Conservation (phyloP, 2,888 invertebrate genomes). For the Drosophila nr. perissopoda region DNA sequence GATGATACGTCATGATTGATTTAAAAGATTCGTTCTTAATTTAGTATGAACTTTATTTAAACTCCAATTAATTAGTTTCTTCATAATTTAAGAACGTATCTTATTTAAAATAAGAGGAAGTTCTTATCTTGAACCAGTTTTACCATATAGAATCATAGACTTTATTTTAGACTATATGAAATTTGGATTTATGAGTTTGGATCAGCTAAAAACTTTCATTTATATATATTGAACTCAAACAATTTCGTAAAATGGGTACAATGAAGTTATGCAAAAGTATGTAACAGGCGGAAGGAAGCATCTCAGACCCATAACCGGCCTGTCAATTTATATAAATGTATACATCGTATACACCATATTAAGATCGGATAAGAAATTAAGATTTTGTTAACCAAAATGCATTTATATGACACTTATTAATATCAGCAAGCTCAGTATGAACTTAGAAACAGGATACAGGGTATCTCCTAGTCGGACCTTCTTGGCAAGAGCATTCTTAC, state of each 20-base stretch:
- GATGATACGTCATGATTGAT: not conserved
- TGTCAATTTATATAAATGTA: not conserved
- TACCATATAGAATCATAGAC: not conserved
- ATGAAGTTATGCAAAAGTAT: not conserved
- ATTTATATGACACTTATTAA: no score
- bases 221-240: not conserved
- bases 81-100: not conserved
- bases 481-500: not conserved
- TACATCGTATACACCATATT: no score
- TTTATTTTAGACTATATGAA: not conserved
- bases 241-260: no score
- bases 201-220: conserved; percentile 15
- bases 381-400: not conserved
- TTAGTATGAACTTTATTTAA: not conserved
- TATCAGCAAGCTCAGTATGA: not conserved
- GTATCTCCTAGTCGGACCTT: not conserved
- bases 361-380: not conserved
- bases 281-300: not conserved
- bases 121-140: not conserved
- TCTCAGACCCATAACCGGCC: no score
- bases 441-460: not conserved
- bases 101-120: not conserved
- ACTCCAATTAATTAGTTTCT: not conserved
- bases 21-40: not conserved
- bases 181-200: not conserved